Evolutionary conservation across 2,113 vertebrate genomes (phyloP).

Genomic region (Caloenas nicobarica): DNA sequence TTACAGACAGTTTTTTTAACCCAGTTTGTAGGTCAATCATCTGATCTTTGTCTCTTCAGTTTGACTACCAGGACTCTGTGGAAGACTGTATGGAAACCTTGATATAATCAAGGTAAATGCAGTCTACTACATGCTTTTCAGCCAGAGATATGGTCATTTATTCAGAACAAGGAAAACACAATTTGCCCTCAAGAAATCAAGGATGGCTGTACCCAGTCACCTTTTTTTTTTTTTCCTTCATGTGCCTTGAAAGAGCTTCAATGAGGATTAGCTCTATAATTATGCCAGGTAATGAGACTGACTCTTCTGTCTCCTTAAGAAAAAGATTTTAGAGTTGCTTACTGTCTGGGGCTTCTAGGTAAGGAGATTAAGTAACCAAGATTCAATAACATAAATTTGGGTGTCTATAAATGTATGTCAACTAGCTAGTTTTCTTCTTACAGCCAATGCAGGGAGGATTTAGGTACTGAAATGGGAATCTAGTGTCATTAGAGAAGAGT

Average conservation of each 20-base stretch:
- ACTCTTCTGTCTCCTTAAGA: not conserved
- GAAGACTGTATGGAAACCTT: not conserved
- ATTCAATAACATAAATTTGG: not conserved
- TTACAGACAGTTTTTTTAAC: not conserved
- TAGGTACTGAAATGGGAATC: not conserved
- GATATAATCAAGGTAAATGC: not conserved
- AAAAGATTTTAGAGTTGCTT: not conserved
- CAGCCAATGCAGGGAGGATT: not conserved
- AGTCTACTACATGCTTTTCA: not conserved
- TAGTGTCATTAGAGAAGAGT: not conserved
- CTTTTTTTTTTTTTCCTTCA: not conserved
- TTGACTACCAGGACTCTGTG: not conserved
- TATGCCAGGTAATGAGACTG: not conserved
- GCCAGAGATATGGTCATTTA: not conserved
- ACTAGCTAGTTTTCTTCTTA: not conserved
- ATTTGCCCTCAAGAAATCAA: not conserved
- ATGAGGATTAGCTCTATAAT: not conserved
- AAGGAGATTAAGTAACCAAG: not conserved
- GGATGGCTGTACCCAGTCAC: not conserved
- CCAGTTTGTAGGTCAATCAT: not conserved
- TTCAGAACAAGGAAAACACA: not conserved
- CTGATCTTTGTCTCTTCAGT: not conserved
- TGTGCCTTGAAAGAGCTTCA: not conserved
- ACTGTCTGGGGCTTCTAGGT: not conserved
- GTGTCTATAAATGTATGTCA: not conserved